phyloP scores from a whole-genome alignment of 2,113 vertebrate genomes.

The Cheilinus undulatus region DNA sequence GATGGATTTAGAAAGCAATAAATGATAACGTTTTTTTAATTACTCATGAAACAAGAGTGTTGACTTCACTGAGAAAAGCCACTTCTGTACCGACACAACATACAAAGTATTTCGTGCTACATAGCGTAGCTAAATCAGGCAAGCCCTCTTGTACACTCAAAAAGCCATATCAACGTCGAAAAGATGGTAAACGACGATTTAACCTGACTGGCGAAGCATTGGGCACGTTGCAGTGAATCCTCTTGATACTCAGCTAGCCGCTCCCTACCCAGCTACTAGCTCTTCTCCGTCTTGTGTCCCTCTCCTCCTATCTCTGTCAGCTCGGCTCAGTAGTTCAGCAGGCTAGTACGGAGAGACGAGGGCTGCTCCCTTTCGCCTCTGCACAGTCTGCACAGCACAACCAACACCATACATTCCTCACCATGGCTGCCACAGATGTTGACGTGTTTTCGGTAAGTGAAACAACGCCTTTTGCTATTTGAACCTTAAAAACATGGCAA shows the following conservation, averaged over 20 bases:
- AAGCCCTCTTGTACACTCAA: accelerated
- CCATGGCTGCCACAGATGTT: conserved; percentile 93
- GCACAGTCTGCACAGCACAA: conserved; percentile 55
- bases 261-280: conserved; percentile 21
- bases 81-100: no score
- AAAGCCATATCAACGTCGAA: accelerated
- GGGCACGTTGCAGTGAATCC: not conserved
- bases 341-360: conserved; percentile 75
- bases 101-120: not conserved
- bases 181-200: not conserved
- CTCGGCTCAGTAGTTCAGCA: conserved; percentile 63
- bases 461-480: not conserved
- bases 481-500: not conserved
- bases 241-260: conserved; percentile 31
- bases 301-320: conserved; percentile 66
- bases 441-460: conserved; percentile 90
- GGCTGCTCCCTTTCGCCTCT: conserved; percentile 74
- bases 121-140: not conserved
- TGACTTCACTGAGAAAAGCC: not conserved
- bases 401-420: conserved; percentile 71
- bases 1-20: no score
- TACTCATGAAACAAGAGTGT: not conserved
- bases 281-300: conserved; percentile 21
- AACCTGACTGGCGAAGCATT: not conserved
- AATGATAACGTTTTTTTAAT: no score